Evolutionary conservation across 2,797 vertebrate species (phyloP), one percentile per base, ranked within the genome.

Genomic region (Discoglossus pictus): DNA sequence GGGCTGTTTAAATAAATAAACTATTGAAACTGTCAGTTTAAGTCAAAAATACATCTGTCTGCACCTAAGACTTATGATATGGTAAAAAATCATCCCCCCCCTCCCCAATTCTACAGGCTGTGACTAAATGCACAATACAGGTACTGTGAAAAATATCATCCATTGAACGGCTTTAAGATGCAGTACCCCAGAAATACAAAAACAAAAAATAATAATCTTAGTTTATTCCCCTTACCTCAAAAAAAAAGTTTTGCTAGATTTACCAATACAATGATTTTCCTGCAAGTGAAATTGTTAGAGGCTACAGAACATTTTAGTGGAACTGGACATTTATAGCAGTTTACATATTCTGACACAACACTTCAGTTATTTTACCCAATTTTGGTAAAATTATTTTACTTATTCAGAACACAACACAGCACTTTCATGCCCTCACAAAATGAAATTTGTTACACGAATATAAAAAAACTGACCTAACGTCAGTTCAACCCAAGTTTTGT

Each of bases 291-390:
- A n/a, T n/a, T n/a, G n/a, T n/a, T n/a, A n/a, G 27, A 4, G 27
- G 8, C 3, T n/a, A 36, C 1, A 12, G 42, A 2, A 42, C 27
- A 24, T 7, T 42, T 40, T 25, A 25, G 3, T 6, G 17, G 34
- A 21, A 56, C 43, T 70, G 56, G 38, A 70, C 16, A 51, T 46
- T 63, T 63, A 70, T 27, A 38, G 46, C 38, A 68, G 47, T 34
- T 44, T 17, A 8, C 6, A 27, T 85, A 83, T 96, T 99, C 95
- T 98, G 96, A 94, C 94, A 98, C 92, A 94, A 98, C 95, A 96
- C 92, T 92, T 90, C 85, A 88, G 85, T 88, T 62, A 12, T 39
- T 75, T 44, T 38, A 12, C 11, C 34, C 6, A 6, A 38, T 44
- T 21, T 60, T 39, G n/a, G 31, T 21, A 0, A 24, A 46, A 66